Base-by-base conservation (phyloP, 2,797 vertebrate genomes). In the Crax fasciolata region DNA sequence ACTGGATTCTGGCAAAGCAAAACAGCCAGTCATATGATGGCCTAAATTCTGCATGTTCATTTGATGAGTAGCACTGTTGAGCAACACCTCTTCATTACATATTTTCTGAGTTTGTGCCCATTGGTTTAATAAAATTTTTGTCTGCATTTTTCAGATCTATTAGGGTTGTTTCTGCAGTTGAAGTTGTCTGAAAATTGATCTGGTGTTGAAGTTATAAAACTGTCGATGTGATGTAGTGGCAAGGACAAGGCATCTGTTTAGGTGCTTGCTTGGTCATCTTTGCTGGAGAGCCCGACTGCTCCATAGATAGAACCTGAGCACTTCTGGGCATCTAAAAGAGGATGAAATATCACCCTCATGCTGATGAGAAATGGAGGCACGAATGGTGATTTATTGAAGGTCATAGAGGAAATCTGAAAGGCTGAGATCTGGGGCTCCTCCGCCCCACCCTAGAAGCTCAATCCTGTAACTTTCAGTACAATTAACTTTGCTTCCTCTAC, bases 401-500 rank as follows among this genome's bases (percentile, higher is more conserved):
- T 90, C 74, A 20, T 28, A 32, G 25, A 82, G 57, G 86, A 94
- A 88, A 52, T 72, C 71, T 61, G 67, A 49, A 72, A 59, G 70
- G 28, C 67, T 91, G 54, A 43, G 41, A 54, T 75, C 39, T 75
- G 21, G 39, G 25, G 78, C 58, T 93, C 32, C n/a, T 78, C 41
- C n/a, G 35, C 41, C 3, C 49, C 67, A 54, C 27, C 86, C 16
- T n/a, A 39, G 52, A 77, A 93, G 86, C 70, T 23, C 35, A 79
- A 57, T 90, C 32, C 55, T 61, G 28, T 86, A 35, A 67, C 83
- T 84, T 90, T 80, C 76, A 14, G n/a, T 44, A 39, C 38, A 39
- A 30, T 73, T 57, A 87, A 75, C 18, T 84, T 91, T 81, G 18
- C 28, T 92, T 88, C 62, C 76, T 87, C 48, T 89, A 12, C 11